Percentiles rank a stretch among this genome's conserved stretches.
These are phyloP conservation scores for Sinopyrophorus schimmeli DNA, from an alignment of 2,888 invertebrate genomes.

Conservation along the genomic window DNA sequence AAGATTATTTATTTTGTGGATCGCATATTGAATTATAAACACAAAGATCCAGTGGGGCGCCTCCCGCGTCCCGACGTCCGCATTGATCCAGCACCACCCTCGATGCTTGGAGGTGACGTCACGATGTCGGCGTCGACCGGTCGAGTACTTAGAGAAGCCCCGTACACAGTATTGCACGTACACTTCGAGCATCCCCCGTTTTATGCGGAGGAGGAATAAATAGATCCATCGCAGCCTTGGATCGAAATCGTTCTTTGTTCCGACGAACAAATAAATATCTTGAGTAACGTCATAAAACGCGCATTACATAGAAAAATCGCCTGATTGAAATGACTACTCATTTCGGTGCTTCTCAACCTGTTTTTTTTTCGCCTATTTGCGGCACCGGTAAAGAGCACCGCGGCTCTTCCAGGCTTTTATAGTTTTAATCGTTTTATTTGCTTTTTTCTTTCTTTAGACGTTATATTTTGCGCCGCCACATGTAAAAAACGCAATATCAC, in stretches of 20 bases:
- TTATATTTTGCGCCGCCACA: too few relatives aligned
- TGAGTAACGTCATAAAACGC: too few relatives aligned
- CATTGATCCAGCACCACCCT: conserved; percentile 35
- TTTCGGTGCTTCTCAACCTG: too few relatives aligned
- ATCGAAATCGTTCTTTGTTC: conserved; percentile 15
- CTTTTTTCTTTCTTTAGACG: too few relatives aligned
- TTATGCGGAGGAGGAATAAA: conserved; percentile 13
- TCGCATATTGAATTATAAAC: conserved; percentile 27
- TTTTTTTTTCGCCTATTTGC: too few relatives aligned
- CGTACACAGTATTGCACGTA: conserved; percentile 17
- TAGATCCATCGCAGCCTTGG: conserved; percentile 13
- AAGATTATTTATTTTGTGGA: conserved; percentile 24
- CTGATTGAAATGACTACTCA: too few relatives aligned
- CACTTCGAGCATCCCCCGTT: conserved; percentile 14
- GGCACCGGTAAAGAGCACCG: too few relatives aligned
- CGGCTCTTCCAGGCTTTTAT: too few relatives aligned
- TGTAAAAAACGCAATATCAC: too few relatives aligned
- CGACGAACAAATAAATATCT: not conserved
- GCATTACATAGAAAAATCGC: too few relatives aligned
- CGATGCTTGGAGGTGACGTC: conserved; percentile 30
- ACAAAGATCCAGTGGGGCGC: conserved; percentile 23
- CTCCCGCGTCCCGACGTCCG: conserved; percentile 30
- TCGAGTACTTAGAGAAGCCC: conserved; percentile 28
- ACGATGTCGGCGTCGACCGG: conserved; percentile 33
- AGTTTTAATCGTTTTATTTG: too few relatives aligned